Evolutionary conservation across 1,140 invertebrate species (phyloP), one percentile per base, ranked within the genome.

Genomic region (Metopolophium dirhodum): DNA sequence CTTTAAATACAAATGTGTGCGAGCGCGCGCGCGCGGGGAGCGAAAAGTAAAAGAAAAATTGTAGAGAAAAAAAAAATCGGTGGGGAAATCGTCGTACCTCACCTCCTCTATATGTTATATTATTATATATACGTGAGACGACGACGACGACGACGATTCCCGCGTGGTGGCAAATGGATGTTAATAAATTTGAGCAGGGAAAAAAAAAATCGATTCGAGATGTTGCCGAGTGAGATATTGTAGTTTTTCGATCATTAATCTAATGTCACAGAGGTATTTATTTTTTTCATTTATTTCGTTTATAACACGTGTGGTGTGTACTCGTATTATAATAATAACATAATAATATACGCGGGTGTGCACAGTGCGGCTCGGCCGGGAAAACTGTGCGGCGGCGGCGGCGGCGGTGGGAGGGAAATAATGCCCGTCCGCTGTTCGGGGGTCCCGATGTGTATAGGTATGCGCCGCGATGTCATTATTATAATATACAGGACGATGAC

Each of bases 161-260:
- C n/a, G 30, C n/a, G 61, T 77, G n/a, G 61, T 51, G 77, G 91
- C 77, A 92, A 92, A 92, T 82, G 47, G 77, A 92, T 51, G 91
- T 85, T 92, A 83, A 92, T 92, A 92, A 92, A 92, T 92, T 92
- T 92, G 77, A 83, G 85, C 30, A 7, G 54, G 90, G 87, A 4
- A 30, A 87, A 90, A 90, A 90, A 92, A 93, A 86, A 93, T 86
- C 91, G 82, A 93, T 93, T 86, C 18, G 91, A 92, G 47, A 49
- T n/a, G 51, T 93, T 86, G 49, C 82, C 77, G 35, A 93, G 91
- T 92, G 91, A 92, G 91, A 86, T 93, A 93, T 86, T 93, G 82
- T 93, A 93, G 82, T 93, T 93, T 85, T 93, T 93, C 82, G 77
- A 92, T 92, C 90, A 92, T 92, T 83, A 93, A 93, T 93, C 91